Evolutionary conservation across 1,140 invertebrate genomes (phyloP).

Genomic region (Tetragnatha versicolor): DNA sequence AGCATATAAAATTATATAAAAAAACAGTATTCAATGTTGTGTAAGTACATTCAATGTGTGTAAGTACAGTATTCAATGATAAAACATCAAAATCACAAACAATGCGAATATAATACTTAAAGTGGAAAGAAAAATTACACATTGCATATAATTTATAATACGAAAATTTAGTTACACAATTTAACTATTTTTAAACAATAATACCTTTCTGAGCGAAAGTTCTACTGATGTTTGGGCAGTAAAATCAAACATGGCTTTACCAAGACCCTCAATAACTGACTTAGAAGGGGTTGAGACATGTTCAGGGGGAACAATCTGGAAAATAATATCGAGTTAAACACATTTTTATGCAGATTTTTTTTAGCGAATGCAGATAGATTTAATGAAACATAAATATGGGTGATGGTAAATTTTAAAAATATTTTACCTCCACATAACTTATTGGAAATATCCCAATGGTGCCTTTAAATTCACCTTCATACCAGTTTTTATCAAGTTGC

Average conservation of each 20-base stretch:
- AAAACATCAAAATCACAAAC: no score
- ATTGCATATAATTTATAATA: no score
- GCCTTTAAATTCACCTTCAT: conserved; percentile 78
- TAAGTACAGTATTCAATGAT: no score
- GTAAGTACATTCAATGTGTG: no score
- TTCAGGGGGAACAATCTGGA: conserved; percentile 40
- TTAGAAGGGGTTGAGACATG: conserved; percentile 5
- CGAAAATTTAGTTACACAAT: no score
- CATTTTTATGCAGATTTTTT: not conserved
- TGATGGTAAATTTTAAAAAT: not conserved
- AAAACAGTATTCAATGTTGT: no score
- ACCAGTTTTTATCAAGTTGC: conserved; percentile 93
- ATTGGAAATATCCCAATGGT: conserved; percentile 50
- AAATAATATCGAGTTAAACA: not conserved
- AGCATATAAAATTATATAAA: no score
- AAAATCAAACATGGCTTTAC: conserved; percentile 89
- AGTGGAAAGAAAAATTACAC: no score
- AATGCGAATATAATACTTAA: no score
- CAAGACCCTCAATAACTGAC: conserved; percentile 74
- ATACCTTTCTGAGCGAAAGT: conserved; percentile 81
- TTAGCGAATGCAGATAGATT: not conserved
- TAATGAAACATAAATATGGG: not conserved
- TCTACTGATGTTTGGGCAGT: conserved; percentile 89
- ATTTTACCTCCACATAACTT: conserved; percentile 49
- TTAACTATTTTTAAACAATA: conserved; percentile 22